Base-by-base conservation (phyloP, 1,140 invertebrate species). In the Trichomalopsis sarcophagae region DNA sequence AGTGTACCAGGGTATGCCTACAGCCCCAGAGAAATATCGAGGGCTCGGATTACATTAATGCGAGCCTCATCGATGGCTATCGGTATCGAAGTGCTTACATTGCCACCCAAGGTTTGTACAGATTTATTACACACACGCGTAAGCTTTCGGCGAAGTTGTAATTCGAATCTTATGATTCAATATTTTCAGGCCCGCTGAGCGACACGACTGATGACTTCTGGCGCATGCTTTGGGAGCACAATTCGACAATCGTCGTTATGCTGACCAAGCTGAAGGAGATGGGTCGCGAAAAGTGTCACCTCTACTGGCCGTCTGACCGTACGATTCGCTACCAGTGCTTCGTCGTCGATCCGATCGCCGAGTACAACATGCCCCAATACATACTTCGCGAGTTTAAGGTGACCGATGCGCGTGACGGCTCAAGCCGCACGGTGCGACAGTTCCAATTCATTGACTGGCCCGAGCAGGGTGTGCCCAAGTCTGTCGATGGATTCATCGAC, bases 141-240 rank as follows among this genome's bases (percentile, higher is more conserved):
- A 55, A 14, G 5, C 50, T 55, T 55, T 14, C 17, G 14, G 17
- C 11, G 13, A 55, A 21, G 0, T 17, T 55, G 17, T 14, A 76
- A 44, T 47, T n/a, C 14, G 14, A 76, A 11, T 14, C 5, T 44
- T 76, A 33, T 76, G 10, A n/a, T 33, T 79, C 11, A 17, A 30
- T 44, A 10, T 9, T 44, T 44, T 27, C 23, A 86, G 85, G 98
- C 13, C 99, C 99, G 0, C 93, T 99, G 21, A 95, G 96, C 36
- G 98, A 99, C 88, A 99, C 99, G 0, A 98, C 98, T 0, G 98
- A 99, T 88, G 99, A 99, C 91, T 98, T 99, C 89, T 99, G 99
- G 99, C 95, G 99, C 86, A 99, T 99, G 99, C 94, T 99, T n/a
- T 99, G 99, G 99, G 99, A 99, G 91, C 98, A 99, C 91, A 99